Percentiles rank a stretch among this genome's conserved stretches.
phyloP scores from a whole-genome alignment of 2,888 invertebrate species.

The Amiota minor region DNA sequence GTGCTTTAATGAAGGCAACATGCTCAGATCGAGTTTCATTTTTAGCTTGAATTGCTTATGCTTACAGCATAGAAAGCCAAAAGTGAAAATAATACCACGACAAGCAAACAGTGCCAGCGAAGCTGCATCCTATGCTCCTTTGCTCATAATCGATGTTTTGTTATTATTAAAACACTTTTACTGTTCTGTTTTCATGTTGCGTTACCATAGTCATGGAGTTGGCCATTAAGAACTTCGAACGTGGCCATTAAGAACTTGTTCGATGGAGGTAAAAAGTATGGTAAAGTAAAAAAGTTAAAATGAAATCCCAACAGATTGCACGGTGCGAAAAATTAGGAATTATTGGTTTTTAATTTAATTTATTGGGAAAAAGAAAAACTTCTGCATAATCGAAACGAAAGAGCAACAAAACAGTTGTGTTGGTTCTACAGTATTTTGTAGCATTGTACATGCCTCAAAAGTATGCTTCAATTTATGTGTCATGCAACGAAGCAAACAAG shows the following conservation, averaged over 20 bases:
- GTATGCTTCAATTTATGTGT: not conserved
- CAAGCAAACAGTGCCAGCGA: not conserved
- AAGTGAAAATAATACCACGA: constrained; percentile 18
- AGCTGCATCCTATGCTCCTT: not conserved
- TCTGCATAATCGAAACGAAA: not conserved
- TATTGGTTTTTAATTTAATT: constrained; percentile 34
- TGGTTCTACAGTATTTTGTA: not conserved
- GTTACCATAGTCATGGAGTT: not conserved
- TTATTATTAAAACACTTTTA: constrained; percentile 8
- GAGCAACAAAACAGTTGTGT: not conserved
- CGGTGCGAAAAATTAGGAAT: constrained; percentile 20
- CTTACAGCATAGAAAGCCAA: constrained; percentile 24
- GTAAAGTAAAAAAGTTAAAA: not conserved
- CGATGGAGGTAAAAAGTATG: not conserved
- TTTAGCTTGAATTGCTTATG: constrained; percentile 39
- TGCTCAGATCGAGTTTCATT: constrained; percentile 26
- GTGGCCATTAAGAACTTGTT: not conserved
- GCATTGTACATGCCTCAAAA: not conserved
- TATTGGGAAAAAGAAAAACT: constrained; percentile 8
- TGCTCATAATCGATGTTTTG: constrained; percentile 23
- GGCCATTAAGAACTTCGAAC: not conserved
- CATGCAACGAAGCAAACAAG: not conserved
- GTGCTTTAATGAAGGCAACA: constrained; percentile 9
- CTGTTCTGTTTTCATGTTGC: not conserved
- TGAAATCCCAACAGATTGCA: not conserved